Conservation (phyloP, 1,140 invertebrate genomes). For the Drosophila grimshawi region DNA sequence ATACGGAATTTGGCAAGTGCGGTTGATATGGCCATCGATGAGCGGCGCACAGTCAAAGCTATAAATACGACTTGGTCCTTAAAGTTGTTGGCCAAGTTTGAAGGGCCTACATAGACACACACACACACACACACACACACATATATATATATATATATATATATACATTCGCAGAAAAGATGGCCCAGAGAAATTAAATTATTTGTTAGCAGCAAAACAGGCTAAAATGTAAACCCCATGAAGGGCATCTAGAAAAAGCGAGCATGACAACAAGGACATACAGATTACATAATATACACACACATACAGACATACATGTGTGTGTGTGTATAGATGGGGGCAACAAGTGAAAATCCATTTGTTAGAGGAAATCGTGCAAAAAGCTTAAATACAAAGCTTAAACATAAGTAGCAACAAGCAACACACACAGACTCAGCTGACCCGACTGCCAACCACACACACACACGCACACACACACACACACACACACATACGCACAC, state of each 20-base stretch:
- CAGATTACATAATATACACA: conserved; percentile 51
- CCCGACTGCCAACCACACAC: conserved; percentile 40
- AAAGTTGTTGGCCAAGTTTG: conserved; percentile 39
- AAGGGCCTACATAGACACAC: neutral
- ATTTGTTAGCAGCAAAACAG: conserved; percentile 62
- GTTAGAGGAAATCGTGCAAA: conserved; percentile 82
- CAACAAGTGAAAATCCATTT: conserved; percentile 82
- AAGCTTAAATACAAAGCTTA: conserved; percentile 82
- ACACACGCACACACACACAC: conserved; percentile 24
- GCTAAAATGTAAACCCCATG: conserved; percentile 13
- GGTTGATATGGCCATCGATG: conserved; percentile 20
- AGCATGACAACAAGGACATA: conserved; percentile 76
- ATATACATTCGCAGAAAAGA: conserved; percentile 20
- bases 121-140: conserved; percentile 4
- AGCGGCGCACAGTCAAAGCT: conserved; percentile 12
- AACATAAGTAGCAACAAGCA: conserved; percentile 77
- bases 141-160: neutral
- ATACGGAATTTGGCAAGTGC: conserved; percentile 16
- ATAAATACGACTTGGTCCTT: conserved; percentile 31
- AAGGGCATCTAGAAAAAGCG: conserved; percentile 64
- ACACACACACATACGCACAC: conserved; percentile 18
- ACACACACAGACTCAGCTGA: conserved; percentile 40
- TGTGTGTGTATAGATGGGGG: conserved; percentile 49
- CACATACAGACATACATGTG: conserved; percentile 16
- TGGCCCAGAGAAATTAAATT: conserved; percentile 76